Evolutionary conservation across 1,140 invertebrate genomes (phyloP), one percentile per base, ranked within the genome.

Genomic region (Lordiphosa stackelbergi): DNA sequence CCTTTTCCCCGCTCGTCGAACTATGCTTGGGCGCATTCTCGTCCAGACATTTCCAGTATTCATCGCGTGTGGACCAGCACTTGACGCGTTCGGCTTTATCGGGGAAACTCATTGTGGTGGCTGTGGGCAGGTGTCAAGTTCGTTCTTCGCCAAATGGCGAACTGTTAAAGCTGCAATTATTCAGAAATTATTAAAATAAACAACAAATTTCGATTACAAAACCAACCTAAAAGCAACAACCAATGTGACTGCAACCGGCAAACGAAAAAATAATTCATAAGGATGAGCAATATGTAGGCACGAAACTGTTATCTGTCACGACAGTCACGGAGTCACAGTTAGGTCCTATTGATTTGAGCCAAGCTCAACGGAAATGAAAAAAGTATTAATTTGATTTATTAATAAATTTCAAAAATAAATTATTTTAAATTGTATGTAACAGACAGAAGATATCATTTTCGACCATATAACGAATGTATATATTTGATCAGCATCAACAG

Each of bases 31-130:
- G 81, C 89, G 91, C 86, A 83, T 91, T 85, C 88, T 92, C 74
- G 88, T 96, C 94, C 54, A 98, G 89, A 89, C 97, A 98, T 68
- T 94, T 92, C 95, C 96, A 98, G 88, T 95, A 97, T 40, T 91
- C 89, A 89, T 98, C 96, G 74, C 95, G 91, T 56, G 93, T 90
- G 63, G 89, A 88, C 96, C 96, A 98, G 89, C 97, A 98, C 74
- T 89, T 90, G 83, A 92, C 88, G 69, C 97, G 91, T 84, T 95
- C 91, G 65, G 92, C 90, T 91, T 95, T 97, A 71, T 90, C 92
- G 46, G 95, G 94, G 88, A 95, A 96, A 74, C 94, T 94, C 95
- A 96, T 96, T 85, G 13, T 45, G 52, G 42, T 47, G 58, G 42
- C 69, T 28, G 11, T 31, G 24, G 11, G 43, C 11, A 46, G 43